phyloP scores from a whole-genome alignment of 37 sponge, comb jelly and placozoan genomes.

The Aphrocallistes beatrix region DNA sequence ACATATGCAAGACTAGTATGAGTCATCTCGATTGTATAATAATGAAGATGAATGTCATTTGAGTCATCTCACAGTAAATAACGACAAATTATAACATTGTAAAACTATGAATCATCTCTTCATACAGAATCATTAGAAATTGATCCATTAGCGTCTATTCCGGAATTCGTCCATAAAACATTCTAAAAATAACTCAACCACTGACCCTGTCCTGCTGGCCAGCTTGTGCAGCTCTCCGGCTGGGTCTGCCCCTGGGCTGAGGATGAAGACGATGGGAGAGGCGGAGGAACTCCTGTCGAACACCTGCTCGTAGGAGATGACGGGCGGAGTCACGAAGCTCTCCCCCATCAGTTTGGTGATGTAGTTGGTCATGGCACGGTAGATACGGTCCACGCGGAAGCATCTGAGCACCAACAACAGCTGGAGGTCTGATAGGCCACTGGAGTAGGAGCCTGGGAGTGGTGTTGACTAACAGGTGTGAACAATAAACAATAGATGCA shows the following conservation, averaged over 20 bases:
- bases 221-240: conserved; percentile 91
- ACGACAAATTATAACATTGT: no score
- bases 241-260: conserved; percentile 97
- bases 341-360: conserved; percentile 92
- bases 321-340: conserved; percentile 96
- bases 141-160: no score
- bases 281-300: conserved; percentile 79
- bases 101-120: no score
- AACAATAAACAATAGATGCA: background rate
- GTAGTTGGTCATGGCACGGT: conserved; percentile 87
- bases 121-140: no score
- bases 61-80: no score
- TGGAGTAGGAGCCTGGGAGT: conserved; percentile 64
- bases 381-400: conserved; percentile 94
- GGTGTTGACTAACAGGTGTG: conserved; percentile 11
- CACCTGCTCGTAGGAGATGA: conserved; percentile 78
- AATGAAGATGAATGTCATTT: no score
- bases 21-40: no score
- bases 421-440: conserved; percentile 65
- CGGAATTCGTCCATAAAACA: no score
- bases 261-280: conserved; percentile 96
- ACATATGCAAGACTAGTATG: no score
- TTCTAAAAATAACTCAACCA: no score
- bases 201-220: conserved; percentile 76
- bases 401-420: conserved; percentile 77